Conservation (phyloP, 2,113 vertebrate species). For the Ictalurus furcatus region DNA sequence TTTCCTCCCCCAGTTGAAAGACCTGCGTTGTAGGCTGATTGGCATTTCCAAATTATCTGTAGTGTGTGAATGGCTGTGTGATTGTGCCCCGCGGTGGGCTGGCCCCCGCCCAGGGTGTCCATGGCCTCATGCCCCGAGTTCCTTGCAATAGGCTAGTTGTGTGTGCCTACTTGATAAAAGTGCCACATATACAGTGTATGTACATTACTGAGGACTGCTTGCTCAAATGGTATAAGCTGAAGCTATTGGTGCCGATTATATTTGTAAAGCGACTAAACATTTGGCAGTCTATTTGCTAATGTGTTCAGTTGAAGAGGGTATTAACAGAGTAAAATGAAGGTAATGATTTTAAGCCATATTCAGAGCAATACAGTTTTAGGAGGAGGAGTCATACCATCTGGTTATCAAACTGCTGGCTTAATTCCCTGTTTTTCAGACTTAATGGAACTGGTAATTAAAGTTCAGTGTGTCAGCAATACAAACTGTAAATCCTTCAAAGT, state of each 20-base stretch:
- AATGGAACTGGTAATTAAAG: slow-evolving; percentile 45
- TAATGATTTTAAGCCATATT: background rate
- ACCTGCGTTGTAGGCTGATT: no score
- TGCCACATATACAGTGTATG: background rate
- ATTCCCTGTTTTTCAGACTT: slow-evolving; percentile 41
- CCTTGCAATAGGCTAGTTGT: no score
- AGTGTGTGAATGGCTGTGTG: no score
- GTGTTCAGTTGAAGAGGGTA: background rate
- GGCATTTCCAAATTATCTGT: no score
- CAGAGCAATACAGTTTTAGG: background rate
- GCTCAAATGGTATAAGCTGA: background rate
- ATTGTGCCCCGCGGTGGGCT: no score
- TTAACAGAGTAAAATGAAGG: background rate
- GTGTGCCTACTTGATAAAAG: background rate
- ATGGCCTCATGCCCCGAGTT: no score
- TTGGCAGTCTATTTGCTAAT: background rate
- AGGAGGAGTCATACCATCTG: slow-evolving; percentile 24
- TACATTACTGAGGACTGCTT: background rate
- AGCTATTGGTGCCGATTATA: background rate
- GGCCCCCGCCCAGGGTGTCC: no score
- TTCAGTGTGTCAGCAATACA: slow-evolving; percentile 25
- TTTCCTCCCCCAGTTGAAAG: no score
- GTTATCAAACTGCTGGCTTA: slow-evolving; percentile 35
- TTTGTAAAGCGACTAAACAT: background rate
- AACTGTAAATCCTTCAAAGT: slow-evolving; percentile 30